phyloP scores from a whole-genome alignment of 2,888 invertebrate species.

The Cylloceria caligata region DNA sequence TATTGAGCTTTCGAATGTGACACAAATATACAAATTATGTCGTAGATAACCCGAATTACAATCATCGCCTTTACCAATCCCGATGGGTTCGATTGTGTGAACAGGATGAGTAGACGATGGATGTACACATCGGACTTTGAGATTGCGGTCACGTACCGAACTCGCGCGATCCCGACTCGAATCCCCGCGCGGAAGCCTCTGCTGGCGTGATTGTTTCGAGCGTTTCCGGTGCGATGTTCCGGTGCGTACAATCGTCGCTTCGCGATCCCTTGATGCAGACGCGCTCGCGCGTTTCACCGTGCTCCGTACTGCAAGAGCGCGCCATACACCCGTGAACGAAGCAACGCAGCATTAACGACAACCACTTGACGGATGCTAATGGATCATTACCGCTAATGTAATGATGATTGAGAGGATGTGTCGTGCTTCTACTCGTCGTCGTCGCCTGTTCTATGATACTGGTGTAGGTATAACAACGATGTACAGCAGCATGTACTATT shows the following conservation, averaged over 20 bases:
- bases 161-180: constrained; percentile 41
- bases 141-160: constrained; percentile 65
- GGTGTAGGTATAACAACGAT: too few relatives aligned
- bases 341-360: constrained; percentile 78
- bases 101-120: constrained; percentile 25
- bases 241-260: constrained; percentile 65
- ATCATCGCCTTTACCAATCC: background rate
- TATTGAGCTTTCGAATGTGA: too few relatives aligned
- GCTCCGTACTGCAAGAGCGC: constrained; percentile 48
- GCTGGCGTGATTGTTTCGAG: constrained; percentile 76
- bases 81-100: background rate
- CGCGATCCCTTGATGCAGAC: constrained; percentile 71
- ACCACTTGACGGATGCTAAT: constrained; percentile 81
- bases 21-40: background rate
- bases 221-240: constrained; percentile 72
- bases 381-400: constrained; percentile 80
- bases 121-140: constrained; percentile 54
- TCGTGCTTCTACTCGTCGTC: constrained; percentile 64
- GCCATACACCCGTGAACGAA: constrained; percentile 55
- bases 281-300: constrained; percentile 40
- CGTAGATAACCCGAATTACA: background rate
- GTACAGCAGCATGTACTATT: background rate
- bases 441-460: constrained; percentile 45
- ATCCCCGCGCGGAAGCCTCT: constrained; percentile 68
- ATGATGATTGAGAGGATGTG: constrained; percentile 81